phyloP scores from a whole-genome alignment of 2,888 invertebrate species.

The Schizaphis graminum region DNA sequence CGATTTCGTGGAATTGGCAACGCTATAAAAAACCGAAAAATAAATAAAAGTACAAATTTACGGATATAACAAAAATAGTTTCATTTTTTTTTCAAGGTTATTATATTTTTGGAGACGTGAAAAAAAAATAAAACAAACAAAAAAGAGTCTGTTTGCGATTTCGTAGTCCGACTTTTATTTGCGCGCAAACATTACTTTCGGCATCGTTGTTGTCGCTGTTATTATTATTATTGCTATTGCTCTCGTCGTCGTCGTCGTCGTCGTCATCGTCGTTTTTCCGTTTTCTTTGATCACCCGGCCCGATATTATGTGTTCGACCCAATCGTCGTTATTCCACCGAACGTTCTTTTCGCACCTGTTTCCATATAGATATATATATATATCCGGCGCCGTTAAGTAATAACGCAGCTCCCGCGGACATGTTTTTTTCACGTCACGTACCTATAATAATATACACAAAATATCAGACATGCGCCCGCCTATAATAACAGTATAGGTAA shows the following conservation, averaged over 20 bases:
- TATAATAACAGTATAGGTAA: neutral
- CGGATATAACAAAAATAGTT: neutral
- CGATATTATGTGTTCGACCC: slow-evolving; percentile 17
- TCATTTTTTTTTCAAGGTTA: neutral
- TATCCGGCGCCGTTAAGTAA: neutral
- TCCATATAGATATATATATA: neutral
- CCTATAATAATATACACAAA: neutral
- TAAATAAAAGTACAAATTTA: neutral
- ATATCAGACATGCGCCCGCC: neutral
- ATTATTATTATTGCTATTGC: neutral
- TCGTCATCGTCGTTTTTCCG: neutral
- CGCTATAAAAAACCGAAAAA: neutral
- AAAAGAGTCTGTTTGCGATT: neutral
- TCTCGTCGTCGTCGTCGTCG: neutral
- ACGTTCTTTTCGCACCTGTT: neutral
- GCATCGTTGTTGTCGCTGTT: neutral
- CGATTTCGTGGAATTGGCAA: neutral
- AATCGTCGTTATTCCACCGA: neutral
- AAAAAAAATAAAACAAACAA: neutral
- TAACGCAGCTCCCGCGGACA: neutral
- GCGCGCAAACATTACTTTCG: neutral
- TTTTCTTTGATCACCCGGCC: neutral
- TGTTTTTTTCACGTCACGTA: slow-evolving; percentile 14
- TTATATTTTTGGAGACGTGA: neutral
- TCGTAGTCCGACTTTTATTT: neutral